Evolutionary conservation across 2,888 invertebrate species (phyloP).

Genomic region (Abscondita cerata): DNA sequence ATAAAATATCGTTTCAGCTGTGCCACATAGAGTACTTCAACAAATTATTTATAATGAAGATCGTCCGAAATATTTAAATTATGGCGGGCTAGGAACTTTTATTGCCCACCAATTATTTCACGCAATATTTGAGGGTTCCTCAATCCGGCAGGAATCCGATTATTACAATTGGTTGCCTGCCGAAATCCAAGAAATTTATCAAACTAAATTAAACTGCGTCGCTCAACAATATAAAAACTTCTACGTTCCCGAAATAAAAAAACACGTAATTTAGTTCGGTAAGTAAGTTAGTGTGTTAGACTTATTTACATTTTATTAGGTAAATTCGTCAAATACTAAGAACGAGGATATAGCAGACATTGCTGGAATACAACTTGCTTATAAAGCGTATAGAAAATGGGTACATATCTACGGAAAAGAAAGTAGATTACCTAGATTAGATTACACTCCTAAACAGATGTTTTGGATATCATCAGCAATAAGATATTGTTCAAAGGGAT

Average conservation of each 20-base stretch:
- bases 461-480: constrained; percentile 86
- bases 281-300: not conserved
- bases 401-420: constrained; percentile 65
- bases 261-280: constrained; percentile 64
- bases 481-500: constrained; percentile 86
- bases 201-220: constrained; percentile 84
- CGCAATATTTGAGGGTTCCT: constrained; percentile 67
- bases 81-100: constrained; percentile 52
- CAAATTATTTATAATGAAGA: constrained; percentile 50
- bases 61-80: constrained; percentile 55
- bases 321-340: constrained; percentile 77
- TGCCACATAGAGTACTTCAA: constrained; percentile 52
- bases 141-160: constrained; percentile 87
- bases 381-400: constrained; percentile 81
- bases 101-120: constrained; percentile 54
- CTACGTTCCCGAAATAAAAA: constrained; percentile 72
- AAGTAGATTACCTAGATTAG: constrained; percentile 70
- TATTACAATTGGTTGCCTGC: constrained; percentile 90
- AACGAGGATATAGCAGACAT: constrained; percentile 94
- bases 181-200: constrained; percentile 78
- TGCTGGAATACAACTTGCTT: constrained; percentile 89
- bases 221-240: constrained; percentile 90
- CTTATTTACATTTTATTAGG: constrained; percentile 23
- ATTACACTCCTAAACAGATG: constrained; percentile 70
- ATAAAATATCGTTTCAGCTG: constrained; percentile 41